Evolutionary conservation across 2,888 invertebrate species (phyloP).

Genomic region (Polydrusus pterygomalis): DNA sequence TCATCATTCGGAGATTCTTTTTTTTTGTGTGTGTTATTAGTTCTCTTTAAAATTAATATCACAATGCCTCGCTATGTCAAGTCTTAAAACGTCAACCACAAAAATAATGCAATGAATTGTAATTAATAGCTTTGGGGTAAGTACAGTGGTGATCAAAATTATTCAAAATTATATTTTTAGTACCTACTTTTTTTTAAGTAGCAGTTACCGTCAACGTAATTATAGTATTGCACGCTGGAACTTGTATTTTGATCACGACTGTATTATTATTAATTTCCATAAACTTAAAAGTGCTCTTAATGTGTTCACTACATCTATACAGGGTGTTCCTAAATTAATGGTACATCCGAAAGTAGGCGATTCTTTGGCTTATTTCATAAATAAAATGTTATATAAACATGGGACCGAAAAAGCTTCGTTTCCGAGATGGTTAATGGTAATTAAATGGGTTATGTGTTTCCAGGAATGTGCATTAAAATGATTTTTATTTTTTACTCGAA

Average conservation of each 20-base stretch:
- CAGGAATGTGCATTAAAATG: too few species aligned
- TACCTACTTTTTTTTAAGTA: not conserved
- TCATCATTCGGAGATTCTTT: not conserved
- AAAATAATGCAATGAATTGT: slow-evolving; percentile 2
- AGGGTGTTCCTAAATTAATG: too few species aligned
- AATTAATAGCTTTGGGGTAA: slow-evolving; percentile 18
- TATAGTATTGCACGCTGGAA: not conserved
- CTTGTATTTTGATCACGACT: slow-evolving; percentile 18
- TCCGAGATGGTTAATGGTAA: too few species aligned
- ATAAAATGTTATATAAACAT: too few species aligned
- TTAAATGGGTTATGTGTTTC: too few species aligned
- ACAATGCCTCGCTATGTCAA: not conserved
- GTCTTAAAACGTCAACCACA: slow-evolving; percentile 24
- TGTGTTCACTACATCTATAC: too few species aligned
- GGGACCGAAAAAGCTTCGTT: too few species aligned
- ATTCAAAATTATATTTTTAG: too few species aligned
- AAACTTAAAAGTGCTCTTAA: not conserved
- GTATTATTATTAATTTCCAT: not conserved
- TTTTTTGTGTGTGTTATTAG: not conserved
- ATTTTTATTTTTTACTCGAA: too few species aligned
- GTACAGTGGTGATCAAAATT: slow-evolving; percentile 34
- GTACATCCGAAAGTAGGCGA: too few species aligned
- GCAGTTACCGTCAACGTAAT: not conserved
- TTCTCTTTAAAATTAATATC: not conserved
- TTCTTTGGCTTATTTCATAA: too few species aligned